Evolutionary conservation across 2,113 vertebrate species (phyloP), one percentile per base, ranked within the genome.

Genomic region (Dasyprocta punctata): DNA sequence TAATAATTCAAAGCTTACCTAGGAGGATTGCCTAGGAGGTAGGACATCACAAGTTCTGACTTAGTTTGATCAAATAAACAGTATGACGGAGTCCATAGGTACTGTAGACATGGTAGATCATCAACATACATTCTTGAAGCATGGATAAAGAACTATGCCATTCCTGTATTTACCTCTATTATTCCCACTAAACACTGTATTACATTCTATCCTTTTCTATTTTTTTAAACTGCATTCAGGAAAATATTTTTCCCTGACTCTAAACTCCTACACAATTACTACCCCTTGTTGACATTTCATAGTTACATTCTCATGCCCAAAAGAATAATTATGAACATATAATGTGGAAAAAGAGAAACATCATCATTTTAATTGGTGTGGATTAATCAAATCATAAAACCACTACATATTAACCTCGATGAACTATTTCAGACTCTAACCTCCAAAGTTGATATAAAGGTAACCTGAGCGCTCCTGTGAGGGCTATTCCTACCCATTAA

Each of bases 401-500:
- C 92, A 78, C 86, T 93, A 83, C 44, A 28, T 60, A 98, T 98
- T 98, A 98, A 98, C 98, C 98, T 98, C 91, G 44, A 41, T 97
- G 98, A 98, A 98, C 98, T 98, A 96, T 98, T 98, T 97, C 96
- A 97, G 96, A 98, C 87, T 98, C 96, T 99, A 98, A 99, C 98
- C 98, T 99, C 98, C 97, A 98, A 98, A 98, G 97, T 41, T 98
- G 98, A 98, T 98, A 97, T 97, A 98, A 98, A 98, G 98, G 98
- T 98, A 99, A 98, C 98, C 96, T 0, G 24, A 98, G 97, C 97
- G 97, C 97, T 98, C 98, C 93, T 96, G 96, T 92, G 98, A 98
- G 98, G 95, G 97, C 98, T 97, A 98, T 98, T 98, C 98, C 98
- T 98, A 98, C 97, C 98, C 98, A 98, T 99, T 99, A 99, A 98